Conservation (phyloP, 2,113 vertebrate genomes). For the Brevimyrus niger region DNA sequence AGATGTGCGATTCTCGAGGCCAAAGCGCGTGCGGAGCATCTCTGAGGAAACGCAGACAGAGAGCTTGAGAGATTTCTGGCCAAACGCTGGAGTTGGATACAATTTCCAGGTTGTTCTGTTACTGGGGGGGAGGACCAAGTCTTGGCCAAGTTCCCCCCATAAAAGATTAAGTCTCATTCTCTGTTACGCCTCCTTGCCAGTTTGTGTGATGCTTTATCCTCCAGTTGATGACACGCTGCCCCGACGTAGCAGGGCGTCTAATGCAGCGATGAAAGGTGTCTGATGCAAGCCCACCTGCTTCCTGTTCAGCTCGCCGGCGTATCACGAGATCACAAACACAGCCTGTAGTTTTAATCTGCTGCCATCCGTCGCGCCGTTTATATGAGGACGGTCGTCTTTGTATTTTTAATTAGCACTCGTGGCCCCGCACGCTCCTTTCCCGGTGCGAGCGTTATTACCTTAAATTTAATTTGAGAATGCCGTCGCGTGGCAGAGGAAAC, state of each 20-base stretch:
- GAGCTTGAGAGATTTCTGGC: constrained; percentile 37
- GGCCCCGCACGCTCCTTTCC: neutral
- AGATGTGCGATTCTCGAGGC: neutral
- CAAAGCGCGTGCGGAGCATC: neutral
- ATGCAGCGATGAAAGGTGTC: neutral
- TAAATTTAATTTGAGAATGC: neutral
- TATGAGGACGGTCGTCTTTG: neutral
- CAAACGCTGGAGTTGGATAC: constrained; percentile 31
- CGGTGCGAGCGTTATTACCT: neutral
- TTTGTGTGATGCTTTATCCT: constrained; percentile 31
- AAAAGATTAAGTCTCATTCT: constrained; percentile 42
- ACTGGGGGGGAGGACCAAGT: constrained; percentile 37
- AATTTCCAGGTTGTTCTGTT: constrained; percentile 48
- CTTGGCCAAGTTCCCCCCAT: constrained; percentile 45
- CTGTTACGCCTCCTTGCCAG: constrained; percentile 33
- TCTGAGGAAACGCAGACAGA: constrained; percentile 16
- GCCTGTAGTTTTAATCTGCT: neutral
- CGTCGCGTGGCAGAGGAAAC: neutral
- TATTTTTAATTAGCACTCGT: neutral
- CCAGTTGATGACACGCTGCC: constrained; percentile 31
- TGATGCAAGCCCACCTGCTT: neutral
- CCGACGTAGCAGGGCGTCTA: neutral
- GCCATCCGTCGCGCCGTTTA: neutral
- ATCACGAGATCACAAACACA: neutral
- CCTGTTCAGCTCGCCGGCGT: neutral